Evolutionary conservation across 2,797 vertebrate species (phyloP).

Genomic region (Tapirus indicus): DNA sequence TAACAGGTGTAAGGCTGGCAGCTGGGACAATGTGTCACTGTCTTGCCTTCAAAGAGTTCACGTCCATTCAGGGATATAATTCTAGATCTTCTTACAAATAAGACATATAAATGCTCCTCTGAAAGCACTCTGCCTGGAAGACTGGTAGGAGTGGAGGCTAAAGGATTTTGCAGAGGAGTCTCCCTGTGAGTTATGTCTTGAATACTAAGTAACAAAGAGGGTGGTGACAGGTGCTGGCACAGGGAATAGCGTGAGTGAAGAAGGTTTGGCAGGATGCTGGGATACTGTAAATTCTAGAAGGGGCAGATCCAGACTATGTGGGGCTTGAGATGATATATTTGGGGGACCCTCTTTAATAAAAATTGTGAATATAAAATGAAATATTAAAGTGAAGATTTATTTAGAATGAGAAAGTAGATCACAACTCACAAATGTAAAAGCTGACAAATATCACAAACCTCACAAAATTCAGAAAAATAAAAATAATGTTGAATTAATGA

Average conservation of each 20-base stretch:
- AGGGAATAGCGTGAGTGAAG: not conserved
- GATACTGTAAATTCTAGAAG: not conserved
- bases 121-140: not conserved
- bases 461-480: constrained; percentile 14
- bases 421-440: not conserved
- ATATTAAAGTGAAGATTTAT: not conserved
- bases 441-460: constrained; percentile 6
- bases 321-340: not conserved
- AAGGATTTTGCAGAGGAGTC: not conserved
- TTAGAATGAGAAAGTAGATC: constrained; percentile 7
- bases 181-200: not conserved
- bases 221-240: not conserved
- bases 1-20: not conserved
- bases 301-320: not conserved
- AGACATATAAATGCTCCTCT: not conserved
- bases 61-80: not conserved
- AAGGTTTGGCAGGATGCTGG: not conserved
- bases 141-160: not conserved
- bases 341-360: not conserved
- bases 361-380: not conserved
- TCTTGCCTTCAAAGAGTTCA: not conserved
- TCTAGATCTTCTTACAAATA: not conserved
- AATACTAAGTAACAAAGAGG: not conserved
- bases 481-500: not conserved
- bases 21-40: not conserved